Base-by-base conservation (phyloP, 2,888 invertebrate species). In the Tenodera sinensis region DNA sequence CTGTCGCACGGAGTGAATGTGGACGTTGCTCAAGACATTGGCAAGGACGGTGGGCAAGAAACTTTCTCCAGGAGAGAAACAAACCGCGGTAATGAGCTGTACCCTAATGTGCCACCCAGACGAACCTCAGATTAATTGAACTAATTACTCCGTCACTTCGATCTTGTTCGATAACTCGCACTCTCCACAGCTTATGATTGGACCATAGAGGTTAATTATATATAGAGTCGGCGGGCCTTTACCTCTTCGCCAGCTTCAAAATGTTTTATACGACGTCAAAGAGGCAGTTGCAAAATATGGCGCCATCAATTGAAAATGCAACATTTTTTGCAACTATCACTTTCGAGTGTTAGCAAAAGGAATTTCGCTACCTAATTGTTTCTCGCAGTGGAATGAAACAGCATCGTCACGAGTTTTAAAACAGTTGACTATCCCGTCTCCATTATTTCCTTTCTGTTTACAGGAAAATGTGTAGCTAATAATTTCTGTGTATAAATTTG, bases 101-200 rank as follows among this genome's bases (percentile, higher is more conserved):
- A 85, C 85, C 54, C 27, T 34, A 27, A 71, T 85, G 85, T 54
- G 54, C 27, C 28, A 54, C 14, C 54, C 86, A 42, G 42, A 42
- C 42, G 42, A 42, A 42, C 42, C 42, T 42, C 15, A 54, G 27
- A 81, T 71, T 81, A 86, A 86, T 86, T 86, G 86, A 86, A 28
- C 86, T 86, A 86, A 86, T 86, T 86, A 81, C 28, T 81, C 86
- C 81, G 54, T 86, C 86, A 71, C 71, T 9, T 71, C 85, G 27
- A 42, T 85, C 85, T 47, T 54, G 47, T 85, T 85, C 42, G 54
- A 9, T 47, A 9, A 47, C 54, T 85, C 28, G 54, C 54, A 71
- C 54, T 71, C 54, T 71, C 54, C 54, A 15, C 25, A 25, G 54
- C 54, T 25, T 71, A 15, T 71, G 54, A 71, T 71, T 71, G 54